Conservation (phyloP, 2,113 vertebrate genomes). For the Pampusana beccarii region DNA sequence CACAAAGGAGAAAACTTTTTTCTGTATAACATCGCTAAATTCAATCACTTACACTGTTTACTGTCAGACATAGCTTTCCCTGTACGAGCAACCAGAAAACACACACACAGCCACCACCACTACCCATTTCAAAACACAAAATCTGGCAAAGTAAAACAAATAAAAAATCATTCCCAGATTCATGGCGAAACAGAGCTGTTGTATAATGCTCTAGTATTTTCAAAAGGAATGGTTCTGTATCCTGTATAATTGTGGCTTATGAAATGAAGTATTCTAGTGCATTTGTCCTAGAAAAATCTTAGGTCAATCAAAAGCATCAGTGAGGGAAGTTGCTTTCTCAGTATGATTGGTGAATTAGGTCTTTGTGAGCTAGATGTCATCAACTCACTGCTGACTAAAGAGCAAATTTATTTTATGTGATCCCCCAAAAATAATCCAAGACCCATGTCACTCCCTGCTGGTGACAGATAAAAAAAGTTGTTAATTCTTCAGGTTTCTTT, state of each 20-base stretch:
- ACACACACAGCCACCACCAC: accelerated
- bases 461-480: not conserved
- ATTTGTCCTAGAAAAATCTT: not conserved
- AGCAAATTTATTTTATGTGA: not conserved
- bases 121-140: not conserved
- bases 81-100: not conserved
- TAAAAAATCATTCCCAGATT: not conserved
- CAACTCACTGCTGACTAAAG: not conserved
- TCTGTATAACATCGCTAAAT: not conserved
- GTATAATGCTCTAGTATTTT: not conserved
- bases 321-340: not conserved
- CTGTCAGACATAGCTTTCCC: not conserved
- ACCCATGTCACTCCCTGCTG: not conserved
- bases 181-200: not conserved
- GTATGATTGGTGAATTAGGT: not conserved
- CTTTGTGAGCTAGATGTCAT: not conserved
- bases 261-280: not conserved
- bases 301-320: not conserved
- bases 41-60: not conserved
- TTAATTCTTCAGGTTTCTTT: not conserved
- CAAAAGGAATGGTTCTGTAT: not conserved
- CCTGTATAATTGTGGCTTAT: not conserved
- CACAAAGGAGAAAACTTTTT: not conserved
- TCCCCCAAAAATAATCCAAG: not conserved
- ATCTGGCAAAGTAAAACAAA: not conserved